Evolutionary conservation across 2,113 vertebrate species (phyloP), one percentile per base, ranked within the genome.

Genomic region (Machaerirhynchus nigripectus): DNA sequence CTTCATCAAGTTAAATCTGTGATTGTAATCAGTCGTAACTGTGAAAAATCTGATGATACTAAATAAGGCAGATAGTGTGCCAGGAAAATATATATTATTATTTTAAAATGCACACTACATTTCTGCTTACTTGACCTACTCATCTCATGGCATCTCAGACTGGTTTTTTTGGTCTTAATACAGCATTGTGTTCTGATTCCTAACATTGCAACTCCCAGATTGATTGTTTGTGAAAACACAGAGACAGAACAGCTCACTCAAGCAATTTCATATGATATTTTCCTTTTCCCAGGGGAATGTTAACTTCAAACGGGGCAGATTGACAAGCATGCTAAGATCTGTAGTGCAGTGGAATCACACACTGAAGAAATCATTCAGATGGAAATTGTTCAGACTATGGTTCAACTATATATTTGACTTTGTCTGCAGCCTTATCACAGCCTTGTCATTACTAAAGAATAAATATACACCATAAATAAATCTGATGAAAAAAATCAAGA

Each of bases 241-340:
- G 53, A 69, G 63, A 65, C 35, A 87, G 70, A 87, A 84, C 21
- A 69, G 19, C 19, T 84, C 80, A 87, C 63, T 93, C 68, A 53
- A 39, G 24, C 28, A 60, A 77, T 92, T 96, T 95, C 50, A 46
- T 87, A 61, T 16, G 61, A 52, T 94, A 90, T 91, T 90, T 91
- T 88, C 40, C 37, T 93, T 86, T 75, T 84, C 84, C 31, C 53
- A 60, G 53, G 39, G 20, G 80, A 93, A 74, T 57, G 28, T 57
- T 65, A 69, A 81, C 80, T 87, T 95, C 46, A 92, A 55, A 55
- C 9, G 77, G 15, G n/a, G 24, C 49, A 37, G 12, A 89, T 19
- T 95, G 86, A 89, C 1, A 6, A 94, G 31, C 19, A 35, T 76
- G 37, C 18, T 46, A 73, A 53, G 21, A 60, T 80, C 57, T 20